phyloP scores from a whole-genome alignment of 1,140 invertebrate genomes.

The Eriosoma lanigerum region DNA sequence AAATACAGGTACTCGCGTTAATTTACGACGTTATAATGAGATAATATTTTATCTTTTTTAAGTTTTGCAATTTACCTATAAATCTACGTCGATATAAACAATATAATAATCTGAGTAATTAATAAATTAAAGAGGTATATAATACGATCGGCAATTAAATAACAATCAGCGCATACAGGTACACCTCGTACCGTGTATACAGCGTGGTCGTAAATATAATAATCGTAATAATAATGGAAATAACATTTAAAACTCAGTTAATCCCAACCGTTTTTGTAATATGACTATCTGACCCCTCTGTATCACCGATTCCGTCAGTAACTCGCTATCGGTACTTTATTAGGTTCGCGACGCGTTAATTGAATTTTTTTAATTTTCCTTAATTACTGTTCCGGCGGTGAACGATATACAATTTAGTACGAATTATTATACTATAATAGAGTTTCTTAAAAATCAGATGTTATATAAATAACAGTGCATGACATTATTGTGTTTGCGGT shows the following conservation, averaged over 20 bases:
- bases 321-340: conserved; percentile 10
- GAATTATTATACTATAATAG: background rate
- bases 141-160: conserved; percentile 16
- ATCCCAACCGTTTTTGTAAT: no score
- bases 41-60: background rate
- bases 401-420: conserved; percentile 6
- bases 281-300: no score
- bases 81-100: background rate
- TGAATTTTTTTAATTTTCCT: conserved; percentile 28
- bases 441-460: no score
- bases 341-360: background rate
- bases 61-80: background rate
- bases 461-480: no score
- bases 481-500: no score
- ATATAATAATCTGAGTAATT: conserved; percentile 1
- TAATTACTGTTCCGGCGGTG: background rate
- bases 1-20: background rate
- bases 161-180: background rate
- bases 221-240: no score
- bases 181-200: background rate
- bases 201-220: no score
- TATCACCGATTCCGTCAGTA: no score
- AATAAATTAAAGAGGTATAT: conserved; percentile 28
- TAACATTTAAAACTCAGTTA: no score
- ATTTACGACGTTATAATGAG: conserved; percentile 49